Conservation (phyloP, 2,113 vertebrate species). For the Isichthys henryi region DNA sequence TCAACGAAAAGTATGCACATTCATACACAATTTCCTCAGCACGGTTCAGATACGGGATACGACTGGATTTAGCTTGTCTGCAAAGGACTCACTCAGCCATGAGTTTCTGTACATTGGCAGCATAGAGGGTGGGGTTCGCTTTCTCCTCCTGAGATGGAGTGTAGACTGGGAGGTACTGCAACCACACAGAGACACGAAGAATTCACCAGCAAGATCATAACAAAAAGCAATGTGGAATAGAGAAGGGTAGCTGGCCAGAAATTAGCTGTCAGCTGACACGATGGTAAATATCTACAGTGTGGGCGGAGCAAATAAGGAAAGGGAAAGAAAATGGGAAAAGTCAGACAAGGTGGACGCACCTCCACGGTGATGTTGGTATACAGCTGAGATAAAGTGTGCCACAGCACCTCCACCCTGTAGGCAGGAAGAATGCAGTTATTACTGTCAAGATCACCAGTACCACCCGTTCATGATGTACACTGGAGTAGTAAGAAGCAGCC, state of each 20-base stretch:
- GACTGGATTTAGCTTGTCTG: neutral
- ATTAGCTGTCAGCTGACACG: neutral
- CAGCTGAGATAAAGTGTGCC: conserved; percentile 71
- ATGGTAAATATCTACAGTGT: neutral
- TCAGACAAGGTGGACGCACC: conserved; percentile 44
- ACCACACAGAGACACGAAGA: neutral
- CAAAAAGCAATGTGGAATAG: neutral
- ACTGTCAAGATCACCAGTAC: neutral
- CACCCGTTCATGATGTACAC: neutral
- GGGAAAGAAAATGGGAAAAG: neutral
- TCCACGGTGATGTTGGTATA: conserved; percentile 74
- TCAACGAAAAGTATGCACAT: neutral
- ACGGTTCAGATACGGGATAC: neutral
- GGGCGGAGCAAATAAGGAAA: neutral
- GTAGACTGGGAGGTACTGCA: conserved; percentile 80
- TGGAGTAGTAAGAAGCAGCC: neutral
- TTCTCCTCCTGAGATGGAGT: conserved; percentile 69
- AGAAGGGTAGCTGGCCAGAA: neutral
- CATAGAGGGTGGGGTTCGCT: conserved; percentile 67
- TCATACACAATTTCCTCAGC: neutral
- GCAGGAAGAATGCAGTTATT: neutral
- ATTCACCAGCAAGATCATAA: neutral
- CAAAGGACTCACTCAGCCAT: conserved; percentile 72
- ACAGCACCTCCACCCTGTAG: conserved; percentile 59
- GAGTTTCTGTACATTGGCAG: conserved; percentile 76